These are phyloP conservation scores for Thalpophila matura DNA, from an alignment of 2,888 invertebrate species.

Conservation along the genomic window DNA sequence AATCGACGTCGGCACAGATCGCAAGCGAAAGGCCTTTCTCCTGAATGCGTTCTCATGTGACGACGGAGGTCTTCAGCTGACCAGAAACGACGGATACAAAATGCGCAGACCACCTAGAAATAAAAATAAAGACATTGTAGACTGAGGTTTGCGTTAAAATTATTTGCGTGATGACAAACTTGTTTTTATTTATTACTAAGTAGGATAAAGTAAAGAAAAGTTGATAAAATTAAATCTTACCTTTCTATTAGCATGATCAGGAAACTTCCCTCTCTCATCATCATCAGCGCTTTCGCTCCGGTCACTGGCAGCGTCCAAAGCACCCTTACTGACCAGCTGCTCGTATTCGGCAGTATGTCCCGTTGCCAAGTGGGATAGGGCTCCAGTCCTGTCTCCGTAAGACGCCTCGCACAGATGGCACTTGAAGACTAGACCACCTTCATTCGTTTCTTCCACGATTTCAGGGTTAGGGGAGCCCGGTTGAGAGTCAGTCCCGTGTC, in stretches of 20 bases:
- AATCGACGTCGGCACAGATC: constrained; percentile 97
- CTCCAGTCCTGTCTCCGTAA: constrained; percentile 94
- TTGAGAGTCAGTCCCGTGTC: constrained; percentile 91
- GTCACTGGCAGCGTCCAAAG: constrained; percentile 90
- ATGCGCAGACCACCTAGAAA: constrained; percentile 95
- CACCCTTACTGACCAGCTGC: constrained; percentile 95
- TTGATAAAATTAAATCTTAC: constrained; percentile 80
- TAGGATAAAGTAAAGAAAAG: too few relatives aligned
- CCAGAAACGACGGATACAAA: constrained; percentile 98
- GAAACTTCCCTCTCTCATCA: constrained; percentile 94
- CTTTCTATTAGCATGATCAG: constrained; percentile 96
- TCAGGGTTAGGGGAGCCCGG: constrained; percentile 84
- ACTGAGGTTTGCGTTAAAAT: background rate
- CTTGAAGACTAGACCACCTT: constrained; percentile 95
- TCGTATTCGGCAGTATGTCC: constrained; percentile 95
- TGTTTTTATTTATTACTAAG: background rate
- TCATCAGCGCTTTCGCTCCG: constrained; percentile 92
- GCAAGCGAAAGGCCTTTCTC: constrained; percentile 97
- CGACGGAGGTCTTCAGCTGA: constrained; percentile 97
- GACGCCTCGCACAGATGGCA: constrained; percentile 98
- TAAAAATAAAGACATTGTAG: constrained; percentile 13
- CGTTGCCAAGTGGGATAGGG: constrained; percentile 95
- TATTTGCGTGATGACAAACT: background rate
- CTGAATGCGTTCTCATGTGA: constrained; percentile 98
- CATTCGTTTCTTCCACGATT: constrained; percentile 72